Conservation (phyloP, 2,888 invertebrate species). For the Emmelina monodactyla region DNA sequence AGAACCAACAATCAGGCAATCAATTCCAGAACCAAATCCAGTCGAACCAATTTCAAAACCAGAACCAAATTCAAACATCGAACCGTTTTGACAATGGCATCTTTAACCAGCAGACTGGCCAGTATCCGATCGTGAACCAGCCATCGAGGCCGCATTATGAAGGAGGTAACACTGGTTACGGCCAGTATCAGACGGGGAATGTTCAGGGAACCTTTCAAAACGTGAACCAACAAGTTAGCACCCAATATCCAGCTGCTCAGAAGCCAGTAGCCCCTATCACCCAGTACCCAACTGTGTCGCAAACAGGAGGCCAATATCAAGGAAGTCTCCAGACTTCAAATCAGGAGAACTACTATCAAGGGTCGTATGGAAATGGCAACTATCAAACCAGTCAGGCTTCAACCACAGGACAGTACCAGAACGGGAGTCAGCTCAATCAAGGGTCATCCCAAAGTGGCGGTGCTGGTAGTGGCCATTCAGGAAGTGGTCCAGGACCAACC, state of each 20-base stretch:
- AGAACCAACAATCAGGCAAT: slow-evolving; percentile 7
- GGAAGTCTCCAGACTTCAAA: not conserved
- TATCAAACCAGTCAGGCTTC: not conserved
- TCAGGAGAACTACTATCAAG: not conserved
- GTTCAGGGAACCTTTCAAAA: not conserved
- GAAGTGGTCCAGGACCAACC: slow-evolving; percentile 30
- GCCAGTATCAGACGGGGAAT: not conserved
- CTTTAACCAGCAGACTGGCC: slow-evolving; percentile 2
- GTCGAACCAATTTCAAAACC: slow-evolving; percentile 12
- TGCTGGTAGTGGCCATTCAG: slow-evolving; percentile 6
- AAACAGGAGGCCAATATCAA: not conserved
- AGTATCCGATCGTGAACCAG: slow-evolving; percentile 6
- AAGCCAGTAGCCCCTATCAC: too few relatives aligned
- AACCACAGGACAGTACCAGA: slow-evolving; percentile 6
- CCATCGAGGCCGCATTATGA: slow-evolving; percentile 1
- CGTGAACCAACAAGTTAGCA: not conserved
- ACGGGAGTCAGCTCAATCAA: not conserved
- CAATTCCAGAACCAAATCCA: slow-evolving; percentile 20
- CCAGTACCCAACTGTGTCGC: not conserved
- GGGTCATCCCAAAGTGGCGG: not conserved
- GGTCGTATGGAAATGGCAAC: not conserved
- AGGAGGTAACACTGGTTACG: slow-evolving; percentile 13
- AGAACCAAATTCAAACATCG: slow-evolving; percentile 6
- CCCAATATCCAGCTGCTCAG: not conserved
- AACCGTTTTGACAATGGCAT: slow-evolving; percentile 7